Percentiles rank a stretch among this genome's conserved stretches.
Conservation (phyloP, 2,113 vertebrate species). For the Leptosomus discolor region DNA sequence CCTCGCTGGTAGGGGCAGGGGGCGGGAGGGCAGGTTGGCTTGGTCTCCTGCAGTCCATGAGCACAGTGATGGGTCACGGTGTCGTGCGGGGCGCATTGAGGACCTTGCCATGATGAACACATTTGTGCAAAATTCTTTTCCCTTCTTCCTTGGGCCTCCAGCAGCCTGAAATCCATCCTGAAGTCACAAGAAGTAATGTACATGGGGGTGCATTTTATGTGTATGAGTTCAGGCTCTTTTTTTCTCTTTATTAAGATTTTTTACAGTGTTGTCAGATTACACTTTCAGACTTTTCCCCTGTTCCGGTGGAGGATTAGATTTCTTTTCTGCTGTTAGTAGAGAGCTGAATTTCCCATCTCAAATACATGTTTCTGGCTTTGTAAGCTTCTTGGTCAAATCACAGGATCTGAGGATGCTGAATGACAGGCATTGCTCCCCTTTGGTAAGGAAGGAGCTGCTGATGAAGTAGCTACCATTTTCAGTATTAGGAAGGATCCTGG, state of each 20-base stretch:
- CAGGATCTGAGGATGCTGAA: not conserved
- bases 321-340: not conserved
- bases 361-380: not conserved
- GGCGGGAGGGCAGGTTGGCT: not conserved
- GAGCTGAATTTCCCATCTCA: not conserved
- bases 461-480: not conserved
- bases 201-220: fast-evolving
- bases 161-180: not conserved
- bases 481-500: not conserved
- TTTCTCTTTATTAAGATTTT: not conserved
- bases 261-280: not conserved
- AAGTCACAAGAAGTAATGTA: not conserved
- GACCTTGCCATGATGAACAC: fast-evolving
- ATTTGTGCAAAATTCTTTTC: not conserved
- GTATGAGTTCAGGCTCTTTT: not conserved
- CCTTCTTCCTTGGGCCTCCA: not conserved
- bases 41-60: not conserved
- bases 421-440: not conserved
- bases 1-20: not conserved
- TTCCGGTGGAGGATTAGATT: fast-evolving
- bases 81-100: fast-evolving
- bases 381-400: not conserved
- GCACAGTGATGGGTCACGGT: fast-evolving
- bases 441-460: not conserved
- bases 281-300: not conserved